These are phyloP conservation scores for Hippolais icterina DNA, from an alignment of 2,113 vertebrate genomes.

Conservation along the genomic window DNA sequence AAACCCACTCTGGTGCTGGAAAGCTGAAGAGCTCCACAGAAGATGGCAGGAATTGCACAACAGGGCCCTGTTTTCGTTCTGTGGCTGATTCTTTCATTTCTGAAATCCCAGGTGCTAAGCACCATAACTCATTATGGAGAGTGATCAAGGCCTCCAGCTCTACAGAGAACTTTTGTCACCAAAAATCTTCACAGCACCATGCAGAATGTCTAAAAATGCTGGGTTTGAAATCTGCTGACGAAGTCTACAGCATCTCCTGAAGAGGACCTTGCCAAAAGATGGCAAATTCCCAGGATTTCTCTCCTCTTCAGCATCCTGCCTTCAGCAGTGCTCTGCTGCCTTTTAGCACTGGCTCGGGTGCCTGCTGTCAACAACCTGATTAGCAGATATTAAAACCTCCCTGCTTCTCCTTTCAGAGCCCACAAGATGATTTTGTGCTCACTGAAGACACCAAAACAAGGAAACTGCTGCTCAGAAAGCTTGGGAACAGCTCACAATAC, in stretches of 20 bases:
- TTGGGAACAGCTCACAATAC: not conserved
- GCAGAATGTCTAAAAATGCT: not conserved
- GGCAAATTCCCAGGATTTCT: not conserved
- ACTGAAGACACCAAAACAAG: not conserved
- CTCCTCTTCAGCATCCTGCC: not conserved
- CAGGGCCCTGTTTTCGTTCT: not conserved
- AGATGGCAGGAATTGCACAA: not conserved
- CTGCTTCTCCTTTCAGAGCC: not conserved
- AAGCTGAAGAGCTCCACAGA: not conserved
- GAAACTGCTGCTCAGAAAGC: not conserved
- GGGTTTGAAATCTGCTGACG: not conserved
- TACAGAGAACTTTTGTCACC: not conserved
- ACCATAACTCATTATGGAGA: accelerated
- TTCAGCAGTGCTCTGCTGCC: not conserved
- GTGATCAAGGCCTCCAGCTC: not conserved
- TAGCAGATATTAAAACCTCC: not conserved
- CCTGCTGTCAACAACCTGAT: not conserved
- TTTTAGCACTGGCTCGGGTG: not conserved
- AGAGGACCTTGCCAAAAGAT: not conserved
- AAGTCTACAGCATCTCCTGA: not conserved
- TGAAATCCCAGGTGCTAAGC: not conserved
- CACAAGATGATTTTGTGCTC: not conserved
- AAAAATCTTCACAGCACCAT: not conserved
- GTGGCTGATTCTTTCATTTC: not conserved
- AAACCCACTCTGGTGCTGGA: not conserved